Conservation (phyloP, 37 sponge, comb jelly and placozoan species). For the Crambe crambe region DNA sequence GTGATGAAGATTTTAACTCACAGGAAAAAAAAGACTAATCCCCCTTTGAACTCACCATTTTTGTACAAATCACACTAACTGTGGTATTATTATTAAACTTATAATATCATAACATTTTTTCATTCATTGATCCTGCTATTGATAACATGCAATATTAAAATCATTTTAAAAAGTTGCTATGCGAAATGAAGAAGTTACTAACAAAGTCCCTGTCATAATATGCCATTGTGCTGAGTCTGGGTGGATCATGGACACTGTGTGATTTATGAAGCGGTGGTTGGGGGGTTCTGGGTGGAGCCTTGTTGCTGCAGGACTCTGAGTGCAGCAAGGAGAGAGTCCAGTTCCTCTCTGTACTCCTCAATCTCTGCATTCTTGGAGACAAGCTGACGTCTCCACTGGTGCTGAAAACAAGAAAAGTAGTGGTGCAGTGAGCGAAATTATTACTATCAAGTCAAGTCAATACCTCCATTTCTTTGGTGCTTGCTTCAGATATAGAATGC, state of each 20-base stretch:
- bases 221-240: too few relatives aligned
- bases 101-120: neutral
- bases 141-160: neutral
- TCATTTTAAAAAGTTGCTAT: neutral
- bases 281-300: too few relatives aligned
- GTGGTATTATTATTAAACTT: too few relatives aligned
- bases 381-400: constrained; percentile 44
- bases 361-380: constrained; percentile 61
- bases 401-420: constrained; percentile 41
- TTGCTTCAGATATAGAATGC: neutral
- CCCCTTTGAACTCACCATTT: neutral
- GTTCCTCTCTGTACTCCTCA: constrained; percentile 57
- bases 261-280: too few relatives aligned
- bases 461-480: constrained; percentile 19
- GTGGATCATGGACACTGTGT: too few relatives aligned
- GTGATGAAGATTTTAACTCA: neutral
- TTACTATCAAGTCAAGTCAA: too few relatives aligned
- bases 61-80: too few relatives aligned
- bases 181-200: too few relatives aligned
- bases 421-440: neutral
- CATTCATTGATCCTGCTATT: neutral
- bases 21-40: neutral
- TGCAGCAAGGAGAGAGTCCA: constrained; percentile 65
- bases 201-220: too few relatives aligned
- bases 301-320: constrained; percentile 33